A percentile compares a stretch with the other conserved stretches of the same genome.
Evolutionary conservation across 1,140 invertebrate genomes (phyloP).

Genomic region (Saxidomus purpurata): DNA sequence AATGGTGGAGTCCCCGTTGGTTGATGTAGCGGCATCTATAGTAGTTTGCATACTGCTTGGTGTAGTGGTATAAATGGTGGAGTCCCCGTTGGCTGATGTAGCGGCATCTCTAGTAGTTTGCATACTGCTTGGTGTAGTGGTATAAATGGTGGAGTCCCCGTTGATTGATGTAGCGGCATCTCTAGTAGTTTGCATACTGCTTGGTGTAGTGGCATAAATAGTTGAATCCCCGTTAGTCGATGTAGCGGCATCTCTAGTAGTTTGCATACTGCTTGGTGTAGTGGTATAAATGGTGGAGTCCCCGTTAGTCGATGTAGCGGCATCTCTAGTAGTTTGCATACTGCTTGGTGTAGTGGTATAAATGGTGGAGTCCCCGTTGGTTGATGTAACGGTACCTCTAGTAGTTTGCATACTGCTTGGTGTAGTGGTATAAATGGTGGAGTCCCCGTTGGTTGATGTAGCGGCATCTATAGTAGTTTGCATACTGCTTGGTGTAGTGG

Average conservation of each 20-base stretch:
- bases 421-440: neutral
- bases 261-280: neutral
- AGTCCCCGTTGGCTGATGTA: neutral
- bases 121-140: neutral
- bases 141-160: neutral
- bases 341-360: neutral
- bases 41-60: neutral
- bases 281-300: neutral
- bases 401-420: neutral
- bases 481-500: neutral
- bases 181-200: neutral
- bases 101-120: neutral
- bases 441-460: neutral
- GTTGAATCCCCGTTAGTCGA: neutral
- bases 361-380: neutral
- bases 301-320: neutral
- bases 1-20: neutral
- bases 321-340: neutral
- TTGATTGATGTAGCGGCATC: neutral
- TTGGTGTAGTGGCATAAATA: neutral
- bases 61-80: neutral
- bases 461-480: neutral
- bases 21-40: neutral
- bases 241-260: neutral
- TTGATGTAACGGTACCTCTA: neutral